Conservation (phyloP, 2,888 invertebrate genomes). For the Eurytoma californica region DNA sequence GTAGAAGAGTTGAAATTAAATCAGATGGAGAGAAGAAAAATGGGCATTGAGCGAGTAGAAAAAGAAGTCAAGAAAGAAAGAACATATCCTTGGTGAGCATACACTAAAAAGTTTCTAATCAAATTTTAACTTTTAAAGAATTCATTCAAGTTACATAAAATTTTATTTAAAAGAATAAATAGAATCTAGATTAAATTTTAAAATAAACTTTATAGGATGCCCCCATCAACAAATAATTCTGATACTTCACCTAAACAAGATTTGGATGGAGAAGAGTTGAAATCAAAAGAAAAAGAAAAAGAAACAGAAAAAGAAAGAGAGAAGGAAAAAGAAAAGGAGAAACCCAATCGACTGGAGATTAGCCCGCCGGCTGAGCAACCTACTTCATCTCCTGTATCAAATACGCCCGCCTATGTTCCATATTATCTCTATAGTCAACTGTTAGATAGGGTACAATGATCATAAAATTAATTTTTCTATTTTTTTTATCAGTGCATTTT, state of each 20-base stretch:
- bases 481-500: constrained; percentile 7
- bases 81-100: constrained; percentile 60
- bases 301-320: constrained; percentile 60
- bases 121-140: constrained; percentile 1
- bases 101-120: too few relatives aligned
- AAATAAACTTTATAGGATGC: constrained; percentile 54
- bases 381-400: constrained; percentile 50
- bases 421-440: constrained; percentile 71
- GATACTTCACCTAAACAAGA: constrained; percentile 62
- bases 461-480: background rate
- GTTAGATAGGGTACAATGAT: constrained; percentile 68
- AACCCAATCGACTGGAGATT: constrained; percentile 59
- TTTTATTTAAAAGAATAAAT: too few relatives aligned
- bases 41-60: constrained; percentile 64
- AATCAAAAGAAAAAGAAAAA: constrained; percentile 30
- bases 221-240: constrained; percentile 58
- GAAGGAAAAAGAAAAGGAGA: constrained; percentile 66
- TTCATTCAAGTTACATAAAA: background rate
- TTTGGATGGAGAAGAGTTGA: constrained; percentile 56
- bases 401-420: constrained; percentile 69
- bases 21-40: constrained; percentile 71
- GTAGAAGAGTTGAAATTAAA: constrained; percentile 71
- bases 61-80: constrained; percentile 69
- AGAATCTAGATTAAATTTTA: background rate
- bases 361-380: constrained; percentile 48